These are phyloP conservation scores for Bilobella aurantiaca DNA, from an alignment of 1,140 invertebrate species.

Conservation along the genomic window DNA sequence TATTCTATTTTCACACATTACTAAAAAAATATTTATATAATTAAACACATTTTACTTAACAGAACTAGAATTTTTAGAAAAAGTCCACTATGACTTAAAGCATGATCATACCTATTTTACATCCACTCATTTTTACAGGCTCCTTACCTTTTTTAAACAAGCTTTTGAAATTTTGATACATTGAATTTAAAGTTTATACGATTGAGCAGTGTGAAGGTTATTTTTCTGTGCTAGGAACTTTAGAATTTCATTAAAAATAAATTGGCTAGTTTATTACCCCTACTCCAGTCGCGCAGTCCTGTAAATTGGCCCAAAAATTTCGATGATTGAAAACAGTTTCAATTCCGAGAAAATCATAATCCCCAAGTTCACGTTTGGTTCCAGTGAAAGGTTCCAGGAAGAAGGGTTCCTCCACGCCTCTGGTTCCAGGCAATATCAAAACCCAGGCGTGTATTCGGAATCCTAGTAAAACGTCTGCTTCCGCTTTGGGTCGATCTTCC, in stretches of 20 bases:
- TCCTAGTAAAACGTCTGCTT: constrained; percentile 53
- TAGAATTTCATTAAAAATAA: neutral
- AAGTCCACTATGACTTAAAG: no score
- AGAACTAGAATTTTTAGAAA: no score
- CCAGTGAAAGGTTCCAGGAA: constrained; percentile 78
- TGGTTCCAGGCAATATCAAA: constrained; percentile 50
- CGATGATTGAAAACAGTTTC: constrained; percentile 76
- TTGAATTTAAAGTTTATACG: no score
- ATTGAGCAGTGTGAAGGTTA: no score
- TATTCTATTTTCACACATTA: no score
- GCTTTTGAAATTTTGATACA: no score
- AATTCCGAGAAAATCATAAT: constrained; percentile 58
- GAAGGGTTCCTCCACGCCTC: constrained; percentile 52
- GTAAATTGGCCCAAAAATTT: constrained; percentile 76
- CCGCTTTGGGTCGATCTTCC: constrained; percentile 13
- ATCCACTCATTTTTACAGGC: no score
- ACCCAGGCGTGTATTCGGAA: constrained; percentile 75
- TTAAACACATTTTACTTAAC: no score
- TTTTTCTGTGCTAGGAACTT: no score
- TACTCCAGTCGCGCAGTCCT: constrained; percentile 44
- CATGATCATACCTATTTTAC: no score
- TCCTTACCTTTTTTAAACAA: no score
- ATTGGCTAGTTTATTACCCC: neutral
- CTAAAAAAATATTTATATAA: no score
- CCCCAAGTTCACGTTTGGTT: constrained; percentile 46